Evolutionary conservation across 2,888 invertebrate genomes (phyloP), one percentile per base, ranked within the genome.

Genomic region (Agapetus fuscipes): DNA sequence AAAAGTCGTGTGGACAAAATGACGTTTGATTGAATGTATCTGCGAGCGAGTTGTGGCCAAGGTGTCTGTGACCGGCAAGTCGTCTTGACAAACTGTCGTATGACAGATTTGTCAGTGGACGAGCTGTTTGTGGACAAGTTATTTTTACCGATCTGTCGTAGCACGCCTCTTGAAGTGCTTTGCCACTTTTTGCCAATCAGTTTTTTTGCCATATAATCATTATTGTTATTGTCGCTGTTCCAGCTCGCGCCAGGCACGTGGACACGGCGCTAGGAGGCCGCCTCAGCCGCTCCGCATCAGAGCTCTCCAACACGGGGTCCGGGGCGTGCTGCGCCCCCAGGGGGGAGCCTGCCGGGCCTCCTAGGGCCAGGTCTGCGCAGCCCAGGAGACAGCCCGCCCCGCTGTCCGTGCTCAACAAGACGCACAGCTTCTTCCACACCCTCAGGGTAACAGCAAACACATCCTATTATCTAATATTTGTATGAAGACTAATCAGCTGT

Each of bases 401-500:
- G 42, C 69, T 79, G 13, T 78, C 82, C 26, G 84, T 86, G 32
- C 79, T 86, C 35, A 85, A 86, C 57, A 77, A 82, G 53, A 86
- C 87, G 0, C 84, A 85, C 55, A 83, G 83, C 49, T 87, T 88
- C 63, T 85, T 88, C 57, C 79, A 79, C 48, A 84, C 84, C 52
- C 64, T 88, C 36, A 84, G 83, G 68, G 80, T 79, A 60, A 58
- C 55, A 17, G 9, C 12, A 13, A 3, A 20, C 24, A 7, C 4
- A 20, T 2, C n/a, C 16, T 37, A 13, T 11, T 20, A 9, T 15
- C 13, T 32, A n/a, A n/a, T n/a, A n/a, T n/a, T n/a, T n/a, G n/a
- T n/a, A n/a, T n/a, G n/a, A n/a, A n/a, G n/a, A n/a, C n/a, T n/a
- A n/a, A n/a, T n/a, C n/a, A n/a, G n/a, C n/a, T n/a, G n/a, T n/a